Conservation (phyloP, 1,140 invertebrate genomes). For the Hermatobates lingyangjiaoensis region DNA sequence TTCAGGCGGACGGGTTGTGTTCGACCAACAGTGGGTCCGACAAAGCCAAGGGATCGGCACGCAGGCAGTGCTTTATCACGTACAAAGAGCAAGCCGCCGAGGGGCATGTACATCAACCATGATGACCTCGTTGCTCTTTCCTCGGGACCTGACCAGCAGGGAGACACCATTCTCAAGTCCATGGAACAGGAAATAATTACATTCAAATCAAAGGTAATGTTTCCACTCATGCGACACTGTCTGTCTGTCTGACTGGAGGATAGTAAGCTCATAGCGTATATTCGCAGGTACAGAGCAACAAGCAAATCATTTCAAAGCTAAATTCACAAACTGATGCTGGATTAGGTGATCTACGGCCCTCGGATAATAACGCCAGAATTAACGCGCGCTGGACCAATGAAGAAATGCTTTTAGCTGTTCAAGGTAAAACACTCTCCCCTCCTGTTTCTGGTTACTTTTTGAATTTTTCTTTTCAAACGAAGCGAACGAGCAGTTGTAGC, state of each 20-base stretch:
- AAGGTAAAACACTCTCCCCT: constrained; percentile 32
- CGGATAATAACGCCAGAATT: constrained; percentile 44
- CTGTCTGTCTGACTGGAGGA: too few relatives aligned
- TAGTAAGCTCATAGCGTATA: too few relatives aligned
- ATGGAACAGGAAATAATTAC: constrained; percentile 86
- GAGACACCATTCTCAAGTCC: constrained; percentile 65
- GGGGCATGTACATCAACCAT: constrained; percentile 92
- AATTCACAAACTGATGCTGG: constrained; percentile 53
- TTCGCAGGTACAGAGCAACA: constrained; percentile 79
- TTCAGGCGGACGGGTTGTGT: constrained; percentile 32
- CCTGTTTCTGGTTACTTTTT: too few relatives aligned
- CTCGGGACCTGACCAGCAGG: constrained; percentile 37
- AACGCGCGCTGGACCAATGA: constrained; percentile 85
- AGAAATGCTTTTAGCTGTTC: constrained; percentile 74
- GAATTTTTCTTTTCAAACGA: too few relatives aligned
- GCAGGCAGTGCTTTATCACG: constrained; percentile 34
- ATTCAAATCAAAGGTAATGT: constrained; percentile 73
- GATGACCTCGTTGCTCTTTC: constrained; percentile 81
- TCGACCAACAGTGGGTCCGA: constrained; percentile 31
- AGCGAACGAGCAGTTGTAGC: too few relatives aligned
- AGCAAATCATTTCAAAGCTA: constrained; percentile 72
- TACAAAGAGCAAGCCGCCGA: constrained; percentile 78
- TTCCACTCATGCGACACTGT: neutral
- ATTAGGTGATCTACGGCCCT: constrained; percentile 51
- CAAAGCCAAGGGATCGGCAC: constrained; percentile 24